phyloP scores from a whole-genome alignment of 2,888 invertebrate species.

The Drosophila histrio region DNA sequence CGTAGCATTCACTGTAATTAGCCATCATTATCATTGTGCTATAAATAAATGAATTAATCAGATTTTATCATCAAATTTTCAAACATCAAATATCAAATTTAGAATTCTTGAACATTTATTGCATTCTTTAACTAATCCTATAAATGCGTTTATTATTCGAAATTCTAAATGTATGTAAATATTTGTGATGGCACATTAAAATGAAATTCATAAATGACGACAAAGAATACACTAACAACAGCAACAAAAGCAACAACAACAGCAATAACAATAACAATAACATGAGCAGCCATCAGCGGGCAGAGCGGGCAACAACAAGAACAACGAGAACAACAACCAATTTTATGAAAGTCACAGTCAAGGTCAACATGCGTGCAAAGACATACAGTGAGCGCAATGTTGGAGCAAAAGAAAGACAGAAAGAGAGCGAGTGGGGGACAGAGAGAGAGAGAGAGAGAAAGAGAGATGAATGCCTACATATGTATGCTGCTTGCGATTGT shows the following conservation, averaged over 20 bases:
- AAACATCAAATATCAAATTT: not conserved
- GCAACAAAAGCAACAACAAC: conserved; percentile 5
- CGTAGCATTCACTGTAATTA: too few species aligned
- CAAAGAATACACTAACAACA: conserved; percentile 37
- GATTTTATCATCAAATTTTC: too few species aligned
- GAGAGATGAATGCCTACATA: conserved; percentile 15
- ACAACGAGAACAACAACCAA: conserved; percentile 53
- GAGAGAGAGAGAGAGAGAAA: conserved; percentile 4
- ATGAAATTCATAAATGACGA: conserved; percentile 58
- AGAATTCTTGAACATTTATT: not conserved
- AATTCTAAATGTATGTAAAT: conserved; percentile 7
- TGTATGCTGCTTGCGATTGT: too few species aligned
- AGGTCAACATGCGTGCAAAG: conserved; percentile 79
- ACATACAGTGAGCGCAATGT: conserved; percentile 18
- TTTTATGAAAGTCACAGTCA: conserved; percentile 81
- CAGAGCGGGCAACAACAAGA: conserved; percentile 20
- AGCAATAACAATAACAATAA: conserved; percentile 8
- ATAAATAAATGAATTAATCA: not conserved
- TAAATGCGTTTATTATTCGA: not conserved
- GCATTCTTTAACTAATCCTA: conserved; percentile 1
- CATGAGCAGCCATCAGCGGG: conserved; percentile 17
- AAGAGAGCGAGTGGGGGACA: not conserved
- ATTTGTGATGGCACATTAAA: conserved; percentile 17
- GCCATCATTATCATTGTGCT: too few species aligned
- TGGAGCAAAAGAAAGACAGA: conserved; percentile 4